Evolutionary conservation across 2,888 invertebrate genomes (phyloP).

Genomic region (Stenchaetothrips biformis): DNA sequence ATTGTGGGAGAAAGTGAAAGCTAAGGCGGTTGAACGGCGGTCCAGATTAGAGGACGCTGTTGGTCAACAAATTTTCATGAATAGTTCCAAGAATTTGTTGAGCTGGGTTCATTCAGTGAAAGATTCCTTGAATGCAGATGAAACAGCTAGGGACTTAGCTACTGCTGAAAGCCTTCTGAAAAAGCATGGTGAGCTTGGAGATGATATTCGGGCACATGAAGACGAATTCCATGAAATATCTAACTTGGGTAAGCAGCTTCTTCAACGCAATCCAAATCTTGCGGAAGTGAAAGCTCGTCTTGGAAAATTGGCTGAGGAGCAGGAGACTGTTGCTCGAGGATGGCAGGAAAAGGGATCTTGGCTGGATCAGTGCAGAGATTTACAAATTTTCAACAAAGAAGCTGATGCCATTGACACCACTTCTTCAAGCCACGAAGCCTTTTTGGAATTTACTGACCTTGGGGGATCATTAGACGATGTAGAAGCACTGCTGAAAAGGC

Average conservation of each 20-base stretch:
- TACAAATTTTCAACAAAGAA: slow-evolving; percentile 90
- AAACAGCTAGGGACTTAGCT: slow-evolving; percentile 79
- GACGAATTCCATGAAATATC: slow-evolving; percentile 86
- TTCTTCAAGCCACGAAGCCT: slow-evolving; percentile 89
- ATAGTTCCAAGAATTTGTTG: slow-evolving; percentile 71
- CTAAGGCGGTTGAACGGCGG: slow-evolving; percentile 77
- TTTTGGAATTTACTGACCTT: slow-evolving; percentile 79
- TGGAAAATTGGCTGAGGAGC: slow-evolving; percentile 66
- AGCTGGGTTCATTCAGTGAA: slow-evolving; percentile 78
- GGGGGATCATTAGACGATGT: slow-evolving; percentile 88
- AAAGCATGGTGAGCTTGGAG: slow-evolving; percentile 82
- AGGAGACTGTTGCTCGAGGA: slow-evolving; percentile 67
- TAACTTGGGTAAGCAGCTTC: slow-evolving; percentile 68
- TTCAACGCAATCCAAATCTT: slow-evolving; percentile 67
- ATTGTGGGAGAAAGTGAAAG: slow-evolving; percentile 80
- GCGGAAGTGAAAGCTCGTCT: slow-evolving; percentile 72
- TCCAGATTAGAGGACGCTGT: slow-evolving; percentile 87
- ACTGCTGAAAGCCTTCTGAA: slow-evolving; percentile 87
- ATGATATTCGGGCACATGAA: slow-evolving; percentile 84
- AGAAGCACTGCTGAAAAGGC: slow-evolving; percentile 85
- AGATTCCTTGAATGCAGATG: slow-evolving; percentile 71
- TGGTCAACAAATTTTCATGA: slow-evolving; percentile 89
- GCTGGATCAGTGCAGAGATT: slow-evolving; percentile 79
- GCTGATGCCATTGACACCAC: slow-evolving; percentile 96
- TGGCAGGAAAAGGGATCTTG: slow-evolving; percentile 83